Conservation (phyloP, 2,888 invertebrate species). For the Aphidius colemani region DNA sequence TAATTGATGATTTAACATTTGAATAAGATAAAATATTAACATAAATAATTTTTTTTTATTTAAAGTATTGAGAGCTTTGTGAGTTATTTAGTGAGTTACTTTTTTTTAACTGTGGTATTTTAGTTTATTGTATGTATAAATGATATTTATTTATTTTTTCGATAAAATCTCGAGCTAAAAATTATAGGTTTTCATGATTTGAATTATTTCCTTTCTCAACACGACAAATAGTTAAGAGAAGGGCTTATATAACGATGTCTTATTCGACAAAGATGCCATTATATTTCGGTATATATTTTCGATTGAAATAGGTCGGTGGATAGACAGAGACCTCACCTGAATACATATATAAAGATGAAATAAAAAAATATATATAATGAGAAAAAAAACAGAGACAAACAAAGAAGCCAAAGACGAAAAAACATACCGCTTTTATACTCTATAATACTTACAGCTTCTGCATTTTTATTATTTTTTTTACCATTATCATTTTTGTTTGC, state of each 20-base stretch:
- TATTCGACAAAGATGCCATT: background rate
- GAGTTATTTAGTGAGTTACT: too few species aligned
- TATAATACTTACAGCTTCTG: conserved; percentile 11
- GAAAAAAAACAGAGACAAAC: conserved; percentile 27
- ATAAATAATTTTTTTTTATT: background rate
- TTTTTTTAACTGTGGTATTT: conserved; percentile 37
- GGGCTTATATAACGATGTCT: too few species aligned
- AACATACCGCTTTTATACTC: conserved; percentile 1
- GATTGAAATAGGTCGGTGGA: too few species aligned
- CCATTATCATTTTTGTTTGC: background rate
- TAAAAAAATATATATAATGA: conserved; percentile 9
- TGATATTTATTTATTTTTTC: conserved; percentile 45
- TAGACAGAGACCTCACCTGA: background rate
- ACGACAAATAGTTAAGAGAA: conserved; percentile 8
- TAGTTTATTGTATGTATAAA: conserved; percentile 49
- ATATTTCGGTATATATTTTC: too few species aligned
- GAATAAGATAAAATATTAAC: background rate
- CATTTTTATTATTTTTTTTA: conserved; percentile 10
- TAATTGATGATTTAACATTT: too few species aligned
- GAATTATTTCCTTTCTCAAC: conserved; percentile 50
- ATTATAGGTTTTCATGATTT: conserved; percentile 58
- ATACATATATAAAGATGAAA: conserved; percentile 19
- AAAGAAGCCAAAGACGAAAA: conserved; percentile 8
- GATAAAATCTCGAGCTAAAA: conserved; percentile 52
- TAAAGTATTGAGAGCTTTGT: too few species aligned